Conservation (phyloP, 1,140 invertebrate species). For the Listronotus bonariensis region DNA sequence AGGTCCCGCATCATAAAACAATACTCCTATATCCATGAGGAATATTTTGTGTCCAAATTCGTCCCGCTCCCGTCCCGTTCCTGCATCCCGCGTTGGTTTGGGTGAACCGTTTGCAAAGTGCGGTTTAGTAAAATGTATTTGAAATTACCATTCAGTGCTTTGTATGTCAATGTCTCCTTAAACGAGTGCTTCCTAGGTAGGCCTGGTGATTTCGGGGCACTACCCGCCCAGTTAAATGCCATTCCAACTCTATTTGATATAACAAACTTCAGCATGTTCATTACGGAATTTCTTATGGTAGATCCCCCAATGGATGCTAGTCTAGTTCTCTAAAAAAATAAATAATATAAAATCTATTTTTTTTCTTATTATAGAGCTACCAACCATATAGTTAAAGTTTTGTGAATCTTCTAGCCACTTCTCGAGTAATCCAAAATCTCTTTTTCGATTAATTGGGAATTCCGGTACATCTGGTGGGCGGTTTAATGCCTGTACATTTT, state of each 20-base stretch:
- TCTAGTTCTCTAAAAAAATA: conserved; percentile 1
- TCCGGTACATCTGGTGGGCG: conserved; percentile 2
- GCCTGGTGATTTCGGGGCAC: conserved; percentile 4
- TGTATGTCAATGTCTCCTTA: not conserved
- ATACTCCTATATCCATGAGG: no score
- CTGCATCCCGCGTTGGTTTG: not conserved
- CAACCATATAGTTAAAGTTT: conserved; percentile 4
- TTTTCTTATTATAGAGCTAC: not conserved
- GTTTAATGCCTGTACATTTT: conserved; percentile 1
- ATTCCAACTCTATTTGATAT: conserved; percentile 1
- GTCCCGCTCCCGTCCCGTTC: not conserved
- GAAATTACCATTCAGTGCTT: conserved; percentile 2
- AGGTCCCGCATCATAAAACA: no score
- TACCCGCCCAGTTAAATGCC: conserved; percentile 6
- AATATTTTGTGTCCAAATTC: not conserved
- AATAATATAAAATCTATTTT: not conserved
- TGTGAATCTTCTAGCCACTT: not conserved
- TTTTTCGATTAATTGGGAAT: not conserved
- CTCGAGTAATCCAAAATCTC: conserved; percentile 2
- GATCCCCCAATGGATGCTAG: conserved; percentile 5
- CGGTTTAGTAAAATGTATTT: not conserved
- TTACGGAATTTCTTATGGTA: not conserved
- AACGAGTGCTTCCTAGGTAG: not conserved
- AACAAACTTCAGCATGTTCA: conserved; percentile 4
- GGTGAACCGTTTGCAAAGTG: not conserved